Conservation (phyloP, 2,113 vertebrate genomes). For the Heterotilapia buettikoferi region DNA sequence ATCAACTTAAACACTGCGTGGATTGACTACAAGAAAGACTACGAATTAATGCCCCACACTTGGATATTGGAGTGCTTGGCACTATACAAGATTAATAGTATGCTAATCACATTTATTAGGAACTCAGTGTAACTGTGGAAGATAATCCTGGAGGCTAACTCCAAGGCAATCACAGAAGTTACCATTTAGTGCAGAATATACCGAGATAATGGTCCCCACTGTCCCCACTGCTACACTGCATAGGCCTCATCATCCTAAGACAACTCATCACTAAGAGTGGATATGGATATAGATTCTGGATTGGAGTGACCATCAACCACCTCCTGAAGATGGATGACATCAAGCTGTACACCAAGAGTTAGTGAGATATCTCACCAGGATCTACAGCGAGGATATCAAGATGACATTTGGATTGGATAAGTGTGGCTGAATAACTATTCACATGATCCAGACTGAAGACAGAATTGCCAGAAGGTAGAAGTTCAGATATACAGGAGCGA, state of each 20-base stretch:
- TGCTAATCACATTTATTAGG: not conserved
- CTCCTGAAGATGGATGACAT: not conserved
- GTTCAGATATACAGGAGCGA: not conserved
- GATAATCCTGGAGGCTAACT: not conserved
- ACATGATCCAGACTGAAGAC: not conserved
- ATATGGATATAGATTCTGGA: not conserved
- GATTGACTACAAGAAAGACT: not conserved
- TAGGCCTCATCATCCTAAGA: not conserved
- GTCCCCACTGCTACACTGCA: not conserved
- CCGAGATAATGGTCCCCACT: not conserved
- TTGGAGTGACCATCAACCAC: not conserved
- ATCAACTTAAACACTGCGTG: not conserved
- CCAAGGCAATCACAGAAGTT: not conserved
- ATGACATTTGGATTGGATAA: not conserved
- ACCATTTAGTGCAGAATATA: not conserved
- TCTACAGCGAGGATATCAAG: not conserved
- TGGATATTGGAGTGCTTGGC: not conserved
- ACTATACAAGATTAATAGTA: not conserved
- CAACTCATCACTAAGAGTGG: not conserved
- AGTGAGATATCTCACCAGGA: not conserved
- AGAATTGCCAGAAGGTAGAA: not conserved
- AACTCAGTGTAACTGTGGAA: not conserved
- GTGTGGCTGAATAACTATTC: not conserved
- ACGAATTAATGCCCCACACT: not conserved
- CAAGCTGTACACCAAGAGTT: not conserved